Percentiles rank a stretch among this genome's conserved stretches.
phyloP scores from a whole-genome alignment of 2,888 invertebrate genomes.

The Torymus tubicola region DNA sequence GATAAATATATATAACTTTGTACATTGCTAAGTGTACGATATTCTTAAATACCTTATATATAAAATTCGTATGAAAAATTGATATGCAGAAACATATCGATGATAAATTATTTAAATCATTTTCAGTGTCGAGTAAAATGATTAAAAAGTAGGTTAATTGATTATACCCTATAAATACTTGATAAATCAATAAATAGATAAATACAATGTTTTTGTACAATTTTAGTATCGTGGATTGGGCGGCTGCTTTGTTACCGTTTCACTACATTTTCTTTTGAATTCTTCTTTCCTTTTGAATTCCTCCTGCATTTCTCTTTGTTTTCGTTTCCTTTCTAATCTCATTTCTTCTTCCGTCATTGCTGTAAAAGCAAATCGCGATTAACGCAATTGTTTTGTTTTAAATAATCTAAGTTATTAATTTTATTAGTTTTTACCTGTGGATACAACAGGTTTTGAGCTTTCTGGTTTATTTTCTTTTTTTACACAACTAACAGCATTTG shows the following conservation, averaged over 20 bases:
- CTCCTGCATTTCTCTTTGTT: conserved; percentile 61
- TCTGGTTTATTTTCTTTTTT: conserved; percentile 40
- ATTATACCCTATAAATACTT: not conserved
- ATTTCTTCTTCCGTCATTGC: conserved; percentile 60
- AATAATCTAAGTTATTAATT: not conserved
- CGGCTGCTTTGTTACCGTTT: not conserved
- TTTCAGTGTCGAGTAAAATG: not conserved
- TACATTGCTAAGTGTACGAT: too few species aligned
- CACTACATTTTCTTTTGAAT: conserved; percentile 36
- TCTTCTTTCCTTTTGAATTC: conserved; percentile 58
- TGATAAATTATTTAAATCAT: too few species aligned
- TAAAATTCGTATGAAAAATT: too few species aligned
- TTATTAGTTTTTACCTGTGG: conserved; percentile 36
- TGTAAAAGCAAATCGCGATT: not conserved
- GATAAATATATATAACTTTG: too few species aligned
- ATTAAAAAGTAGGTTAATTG: not conserved
- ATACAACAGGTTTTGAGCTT: conserved; percentile 4
- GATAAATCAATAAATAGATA: conserved; percentile 12
- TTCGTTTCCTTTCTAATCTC: conserved; percentile 60
- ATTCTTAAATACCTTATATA: too few species aligned
- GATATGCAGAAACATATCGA: too few species aligned
- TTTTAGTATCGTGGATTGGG: conserved; percentile 56
- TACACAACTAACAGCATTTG: not conserved
- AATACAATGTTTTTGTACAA: not conserved
- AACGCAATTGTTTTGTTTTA: not conserved